Evolutionary conservation across 1,140 invertebrate species (phyloP).

Genomic region (Euglossa dilemma): DNA sequence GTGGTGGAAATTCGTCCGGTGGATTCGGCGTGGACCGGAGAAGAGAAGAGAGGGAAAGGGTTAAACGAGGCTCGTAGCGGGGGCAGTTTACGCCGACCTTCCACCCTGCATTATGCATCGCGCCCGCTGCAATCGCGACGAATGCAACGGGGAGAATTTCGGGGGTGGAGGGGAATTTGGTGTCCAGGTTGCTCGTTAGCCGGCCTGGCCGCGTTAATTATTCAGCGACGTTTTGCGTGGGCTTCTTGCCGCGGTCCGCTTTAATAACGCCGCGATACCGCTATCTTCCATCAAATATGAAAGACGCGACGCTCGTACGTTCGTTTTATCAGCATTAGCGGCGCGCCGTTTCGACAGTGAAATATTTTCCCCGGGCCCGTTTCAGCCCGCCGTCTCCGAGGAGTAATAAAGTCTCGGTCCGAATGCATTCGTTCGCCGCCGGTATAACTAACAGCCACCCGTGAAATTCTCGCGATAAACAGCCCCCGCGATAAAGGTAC

Average conservation of each 20-base stretch:
- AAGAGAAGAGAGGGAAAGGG: no score
- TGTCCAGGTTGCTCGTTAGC: conserved; percentile 61
- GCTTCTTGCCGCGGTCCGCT: conserved; percentile 10
- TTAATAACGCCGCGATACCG: conserved; percentile 19
- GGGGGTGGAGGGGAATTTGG: conserved; percentile 42
- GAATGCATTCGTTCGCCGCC: neutral
- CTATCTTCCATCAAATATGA: conserved; percentile 45
- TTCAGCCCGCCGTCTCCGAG: neutral
- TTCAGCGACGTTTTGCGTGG: conserved; percentile 51
- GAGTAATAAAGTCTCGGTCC: conserved; percentile 1
- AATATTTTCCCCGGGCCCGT: conserved; percentile 10
- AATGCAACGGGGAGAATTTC: neutral
- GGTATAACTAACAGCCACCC: neutral
- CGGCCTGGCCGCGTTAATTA: conserved; percentile 48
- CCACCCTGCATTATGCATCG: neutral
- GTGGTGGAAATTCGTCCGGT: no score
- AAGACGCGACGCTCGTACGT: conserved; percentile 33
- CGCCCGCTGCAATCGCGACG: neutral
- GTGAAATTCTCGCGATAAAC: neutral
- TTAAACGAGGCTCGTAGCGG: neutral
- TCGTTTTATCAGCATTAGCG: conserved; percentile 39
- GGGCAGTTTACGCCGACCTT: neutral
- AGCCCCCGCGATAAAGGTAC: neutral
- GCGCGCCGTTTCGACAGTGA: neutral
- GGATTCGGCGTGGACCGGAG: no score